Percentiles rank a stretch among this genome's conserved stretches.
Evolutionary conservation across 92 coral and sea anemone genomes (phyloP).

Genomic region (Metridium senile): DNA sequence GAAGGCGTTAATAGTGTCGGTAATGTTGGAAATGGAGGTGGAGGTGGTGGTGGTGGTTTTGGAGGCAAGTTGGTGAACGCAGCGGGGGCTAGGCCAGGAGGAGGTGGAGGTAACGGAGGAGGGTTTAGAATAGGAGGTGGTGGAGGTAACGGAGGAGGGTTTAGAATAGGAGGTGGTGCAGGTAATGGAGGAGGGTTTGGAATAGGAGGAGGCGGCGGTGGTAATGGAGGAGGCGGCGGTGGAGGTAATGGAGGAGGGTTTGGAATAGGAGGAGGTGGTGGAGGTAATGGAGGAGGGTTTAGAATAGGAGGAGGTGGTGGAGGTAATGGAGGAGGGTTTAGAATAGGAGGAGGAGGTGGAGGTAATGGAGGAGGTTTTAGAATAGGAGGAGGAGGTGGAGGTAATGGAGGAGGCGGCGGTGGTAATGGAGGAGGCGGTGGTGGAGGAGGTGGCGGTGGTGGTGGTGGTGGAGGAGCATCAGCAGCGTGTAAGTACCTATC

Average conservation of each 20-base stretch:
- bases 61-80: too few species aligned
- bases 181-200: background rate
- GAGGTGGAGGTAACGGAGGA: background rate
- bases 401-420: too few species aligned
- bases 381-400: too few species aligned
- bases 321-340: background rate
- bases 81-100: background rate
- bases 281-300: background rate
- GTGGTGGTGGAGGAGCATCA: too few species aligned
- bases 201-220: background rate
- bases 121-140: background rate
- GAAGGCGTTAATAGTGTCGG: background rate
- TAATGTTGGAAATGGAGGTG: too few species aligned
- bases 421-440: too few species aligned
- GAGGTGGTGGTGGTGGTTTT: too few species aligned
- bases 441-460: too few species aligned
- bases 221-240: background rate
- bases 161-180: slow-evolving; percentile 7
- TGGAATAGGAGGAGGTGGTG: background rate
- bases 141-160: background rate
- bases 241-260: background rate
- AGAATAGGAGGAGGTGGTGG: background rate
- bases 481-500: too few species aligned
- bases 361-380: too few species aligned
- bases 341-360: background rate